Evolutionary conservation across 2,888 invertebrate species (phyloP), one percentile per base, ranked within the genome.

Genomic region (Beris chalybata): DNA sequence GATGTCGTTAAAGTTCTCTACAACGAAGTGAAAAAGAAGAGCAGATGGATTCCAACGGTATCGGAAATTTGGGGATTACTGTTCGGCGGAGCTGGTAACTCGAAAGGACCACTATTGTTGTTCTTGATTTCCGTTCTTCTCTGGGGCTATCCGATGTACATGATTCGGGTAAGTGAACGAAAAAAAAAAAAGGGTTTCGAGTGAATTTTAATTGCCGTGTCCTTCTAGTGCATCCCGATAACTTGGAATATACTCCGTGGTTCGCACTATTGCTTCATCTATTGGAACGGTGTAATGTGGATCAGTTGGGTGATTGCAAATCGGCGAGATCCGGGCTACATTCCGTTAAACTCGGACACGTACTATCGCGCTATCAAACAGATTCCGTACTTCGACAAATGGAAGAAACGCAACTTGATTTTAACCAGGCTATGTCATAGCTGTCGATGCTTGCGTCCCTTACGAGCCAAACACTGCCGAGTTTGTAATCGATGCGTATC

Each of bases 101-200:
- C 93, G 0, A 95, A 95, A 80, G 91, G 92, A 13, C 94, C 95
- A 0, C 79, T 95, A 22, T 80, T 95, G 32, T 87, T 95, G 75
- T 94, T 95, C 76, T 83, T 95, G 74, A 86, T 91, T 67, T 93
- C 93, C 0, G 91, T 95, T 9, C 81, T 95, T 5, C 81, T 93
- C 30, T 95, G 95, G 95, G 95, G 92, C 7, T 95, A 95, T 79
- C 95, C 95, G 0, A 93, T 95, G 92, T 96, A 95, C 76, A 84
- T 95, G 74, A 87, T 95, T 69, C 86, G 91, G 82, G 91, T 90
- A 80, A 83, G 83, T 61, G 30, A 47, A 30, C 6, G n/a, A n/a
- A n/a, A n/a, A n/a, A n/a, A n/a, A n/a, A 6, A 58, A 55, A 2
- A 5, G 22, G 1, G 13, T 52, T 11, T 52, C 1, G 4, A 52